These are phyloP conservation scores for Panulirus ornatus DNA, from an alignment of 1,140 invertebrate genomes.

Conservation along the genomic window DNA sequence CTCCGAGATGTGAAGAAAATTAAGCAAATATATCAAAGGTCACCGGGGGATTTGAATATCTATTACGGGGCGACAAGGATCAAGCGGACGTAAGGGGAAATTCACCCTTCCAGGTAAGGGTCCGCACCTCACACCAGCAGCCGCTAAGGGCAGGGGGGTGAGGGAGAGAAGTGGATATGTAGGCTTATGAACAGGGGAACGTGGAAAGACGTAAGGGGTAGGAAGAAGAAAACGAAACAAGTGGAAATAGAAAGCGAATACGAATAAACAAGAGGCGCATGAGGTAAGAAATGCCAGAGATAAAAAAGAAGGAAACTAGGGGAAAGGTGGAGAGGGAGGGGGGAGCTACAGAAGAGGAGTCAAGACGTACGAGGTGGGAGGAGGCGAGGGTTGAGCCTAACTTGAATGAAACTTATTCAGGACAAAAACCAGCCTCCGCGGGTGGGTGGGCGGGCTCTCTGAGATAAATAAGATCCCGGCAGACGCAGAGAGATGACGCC, in stretches of 20 bases:
- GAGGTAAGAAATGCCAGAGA: not conserved
- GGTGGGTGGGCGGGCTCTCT: no score
- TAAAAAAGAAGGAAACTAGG: not conserved
- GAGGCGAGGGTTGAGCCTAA: no score
- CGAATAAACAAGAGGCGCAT: not conserved
- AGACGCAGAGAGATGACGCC: no score
- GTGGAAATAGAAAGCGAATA: not conserved
- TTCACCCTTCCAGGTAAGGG: not conserved
- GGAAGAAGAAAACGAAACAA: not conserved
- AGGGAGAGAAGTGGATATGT: not conserved
- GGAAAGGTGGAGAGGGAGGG: not conserved
- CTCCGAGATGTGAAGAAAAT: conserved; percentile 29
- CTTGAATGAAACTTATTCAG: no score
- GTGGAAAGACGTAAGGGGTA: not conserved
- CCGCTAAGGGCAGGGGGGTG: not conserved
- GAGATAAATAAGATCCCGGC: no score
- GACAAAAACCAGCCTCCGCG: no score
- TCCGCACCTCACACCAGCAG: not conserved
- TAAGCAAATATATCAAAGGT: conserved; percentile 34
- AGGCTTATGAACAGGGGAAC: not conserved
- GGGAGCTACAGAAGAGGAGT: not conserved
- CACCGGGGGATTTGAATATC: conserved; percentile 23
- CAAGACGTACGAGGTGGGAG: not conserved
- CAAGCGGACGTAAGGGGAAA: not conserved
- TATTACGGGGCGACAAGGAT: not conserved